Evolutionary conservation across 2,888 invertebrate genomes (phyloP), one percentile per base, ranked within the genome.

Genomic region (Pardosa pseudoannulata): DNA sequence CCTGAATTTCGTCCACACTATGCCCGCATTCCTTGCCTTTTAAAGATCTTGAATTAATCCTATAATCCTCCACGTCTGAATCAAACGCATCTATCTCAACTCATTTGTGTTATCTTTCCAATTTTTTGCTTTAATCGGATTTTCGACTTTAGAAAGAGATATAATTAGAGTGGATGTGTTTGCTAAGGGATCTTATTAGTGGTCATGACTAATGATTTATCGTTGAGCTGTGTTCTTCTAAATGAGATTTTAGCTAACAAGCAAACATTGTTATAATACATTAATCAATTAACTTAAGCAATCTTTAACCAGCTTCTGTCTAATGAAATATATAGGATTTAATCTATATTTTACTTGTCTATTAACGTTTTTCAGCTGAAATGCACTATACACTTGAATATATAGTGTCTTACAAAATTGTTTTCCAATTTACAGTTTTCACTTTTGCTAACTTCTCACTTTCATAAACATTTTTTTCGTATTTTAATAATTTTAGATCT

Each of bases 141-240:
- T 56, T 56, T 1, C 23, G 11, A 23, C 56, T 56, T 56, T 56
- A 56, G 23, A 5, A 23, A 23, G 23, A 2, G 23, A 13, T 16
- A 46, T 46, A 23, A 56, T 56, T 56, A 23, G 56, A 6, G 23
- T 23, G 16, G 56, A 56, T 23, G 56, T 56, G 56, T 56, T 56
- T 56, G 56, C 56, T 56, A 23, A 56, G 23, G 56, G 23, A 19
- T 56, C 56, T 56, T 56, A 56, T 56, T 56, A 56, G 56, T 56
- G 23, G 11, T 23, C 56, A 23, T 16, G 19, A 56, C 23, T 23
- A 23, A 23, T 23, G 23, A 23, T 56, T 56, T 46, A 46, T 46
- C 56, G 6, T 56, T 46, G 2, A 46, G 41, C 9, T 46, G 16
- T 46, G 16, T 46, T 46, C 9, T n/a, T 11, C 13, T 13, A 11